phyloP scores from a whole-genome alignment of 2,797 vertebrate genomes.

The Hoplostethus atlanticus region DNA sequence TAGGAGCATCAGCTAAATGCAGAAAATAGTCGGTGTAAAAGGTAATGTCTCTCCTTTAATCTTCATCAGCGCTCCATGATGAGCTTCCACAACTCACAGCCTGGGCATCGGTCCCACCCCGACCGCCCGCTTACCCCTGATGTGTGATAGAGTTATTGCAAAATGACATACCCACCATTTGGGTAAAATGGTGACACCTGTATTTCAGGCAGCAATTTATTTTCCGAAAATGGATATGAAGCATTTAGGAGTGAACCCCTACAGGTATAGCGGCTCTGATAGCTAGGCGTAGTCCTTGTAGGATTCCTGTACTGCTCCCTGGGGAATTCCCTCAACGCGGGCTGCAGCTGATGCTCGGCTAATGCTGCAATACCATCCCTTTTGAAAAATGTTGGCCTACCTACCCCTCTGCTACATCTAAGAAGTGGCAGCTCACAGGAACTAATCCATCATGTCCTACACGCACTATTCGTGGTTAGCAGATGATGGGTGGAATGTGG shows the following conservation, averaged over 20 bases:
- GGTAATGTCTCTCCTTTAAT: not conserved
- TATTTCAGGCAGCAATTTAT: not conserved
- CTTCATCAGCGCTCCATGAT: not conserved
- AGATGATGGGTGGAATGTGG: constrained; percentile 44
- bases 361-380: not conserved
- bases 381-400: not conserved
- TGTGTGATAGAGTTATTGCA: not conserved
- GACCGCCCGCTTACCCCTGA: not conserved
- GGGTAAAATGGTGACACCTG: no score
- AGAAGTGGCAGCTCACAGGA: not conserved
- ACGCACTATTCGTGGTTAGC: not conserved
- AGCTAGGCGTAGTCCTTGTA: not conserved
- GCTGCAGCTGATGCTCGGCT: not conserved
- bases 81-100: no score
- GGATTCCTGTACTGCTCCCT: not conserved
- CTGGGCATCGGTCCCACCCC: not conserved
- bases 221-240: no score
- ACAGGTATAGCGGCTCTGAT: not conserved
- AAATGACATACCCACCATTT: not conserved
- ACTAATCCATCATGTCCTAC: constrained; percentile 21
- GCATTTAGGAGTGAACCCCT: not conserved
- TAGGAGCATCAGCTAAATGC: no score
- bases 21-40: not conserved
- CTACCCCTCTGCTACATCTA: not conserved
- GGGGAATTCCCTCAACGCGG: not conserved